These are phyloP conservation scores for Trypoxylus dichotomus DNA, from an alignment of 1,140 invertebrate species.

Conservation along the genomic window DNA sequence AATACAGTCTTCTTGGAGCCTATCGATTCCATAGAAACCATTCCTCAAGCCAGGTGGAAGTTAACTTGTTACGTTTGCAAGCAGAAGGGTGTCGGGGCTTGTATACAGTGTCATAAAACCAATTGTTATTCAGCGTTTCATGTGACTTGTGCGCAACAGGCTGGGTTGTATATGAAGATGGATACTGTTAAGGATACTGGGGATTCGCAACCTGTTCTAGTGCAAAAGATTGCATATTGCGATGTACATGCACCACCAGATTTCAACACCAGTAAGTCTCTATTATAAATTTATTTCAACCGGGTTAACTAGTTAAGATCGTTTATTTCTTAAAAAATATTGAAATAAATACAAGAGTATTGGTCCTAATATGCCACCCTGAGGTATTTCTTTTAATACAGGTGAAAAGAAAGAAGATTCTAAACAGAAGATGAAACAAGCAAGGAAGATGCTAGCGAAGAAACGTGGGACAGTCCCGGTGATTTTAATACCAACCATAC, in stretches of 20 bases:
- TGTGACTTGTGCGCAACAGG: constrained; percentile 97
- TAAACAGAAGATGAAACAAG: constrained; percentile 74
- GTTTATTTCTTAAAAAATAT: too few species aligned
- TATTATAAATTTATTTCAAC: neutral
- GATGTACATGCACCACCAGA: constrained; percentile 90
- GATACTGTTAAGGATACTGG: constrained; percentile 76
- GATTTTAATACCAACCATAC: constrained; percentile 92
- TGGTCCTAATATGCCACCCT: too few species aligned
- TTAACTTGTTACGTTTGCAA: constrained; percentile 96
- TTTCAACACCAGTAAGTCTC: constrained; percentile 32
- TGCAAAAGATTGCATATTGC: constrained; percentile 95
- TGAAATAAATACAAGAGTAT: neutral
- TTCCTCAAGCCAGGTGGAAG: constrained; percentile 93
- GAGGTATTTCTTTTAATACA: constrained; percentile 15
- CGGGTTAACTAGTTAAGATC: too few species aligned
- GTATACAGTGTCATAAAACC: constrained; percentile 96
- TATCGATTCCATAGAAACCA: constrained; percentile 94
- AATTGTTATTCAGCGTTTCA: constrained; percentile 98
- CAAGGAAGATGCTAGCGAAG: constrained; percentile 71
- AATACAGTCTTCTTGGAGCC: constrained; percentile 98
- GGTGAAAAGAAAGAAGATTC: constrained; percentile 57
- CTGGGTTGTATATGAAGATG: constrained; percentile 95
- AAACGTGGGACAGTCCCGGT: constrained; percentile 88
- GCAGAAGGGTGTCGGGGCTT: constrained; percentile 89
- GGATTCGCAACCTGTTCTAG: constrained; percentile 71